These are phyloP conservation scores for Bellardia pandia DNA, from an alignment of 2,888 invertebrate genomes.

Conservation along the genomic window DNA sequence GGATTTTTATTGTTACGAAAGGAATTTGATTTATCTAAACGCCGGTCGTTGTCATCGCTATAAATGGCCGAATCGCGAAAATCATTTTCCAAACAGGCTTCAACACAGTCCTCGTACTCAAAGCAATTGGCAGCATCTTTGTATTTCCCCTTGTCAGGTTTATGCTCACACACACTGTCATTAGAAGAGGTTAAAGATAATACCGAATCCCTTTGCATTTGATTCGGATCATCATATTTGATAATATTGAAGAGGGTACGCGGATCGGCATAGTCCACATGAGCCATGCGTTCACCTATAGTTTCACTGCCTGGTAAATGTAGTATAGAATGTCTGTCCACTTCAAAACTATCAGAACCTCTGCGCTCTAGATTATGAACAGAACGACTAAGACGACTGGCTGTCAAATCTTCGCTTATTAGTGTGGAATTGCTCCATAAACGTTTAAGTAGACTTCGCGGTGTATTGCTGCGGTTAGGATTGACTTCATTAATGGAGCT, in stretches of 20 bases:
- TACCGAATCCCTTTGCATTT: slow-evolving; percentile 82
- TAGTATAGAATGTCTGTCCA: slow-evolving; percentile 84
- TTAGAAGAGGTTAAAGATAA: slow-evolving; percentile 84
- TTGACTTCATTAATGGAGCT: slow-evolving; percentile 72
- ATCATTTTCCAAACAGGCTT: slow-evolving; percentile 88
- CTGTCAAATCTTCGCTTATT: slow-evolving; percentile 67
- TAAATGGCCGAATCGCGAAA: slow-evolving; percentile 94
- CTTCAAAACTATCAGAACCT: slow-evolving; percentile 82
- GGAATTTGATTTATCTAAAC: slow-evolving; percentile 79
- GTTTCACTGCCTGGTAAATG: slow-evolving; percentile 92
- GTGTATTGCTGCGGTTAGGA: slow-evolving; percentile 76
- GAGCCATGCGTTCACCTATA: slow-evolving; percentile 94
- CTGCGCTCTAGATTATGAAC: slow-evolving; percentile 78
- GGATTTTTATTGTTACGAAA: slow-evolving; percentile 77
- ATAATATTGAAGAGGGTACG: slow-evolving; percentile 86
- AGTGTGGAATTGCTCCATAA: slow-evolving; percentile 76
- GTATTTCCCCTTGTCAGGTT: slow-evolving; percentile 55
- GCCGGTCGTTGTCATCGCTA: slow-evolving; percentile 87
- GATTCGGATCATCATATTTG: slow-evolving; percentile 78
- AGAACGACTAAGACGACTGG: slow-evolving; percentile 72
- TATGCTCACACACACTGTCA: slow-evolving; percentile 82
- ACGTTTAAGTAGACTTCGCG: slow-evolving; percentile 81
- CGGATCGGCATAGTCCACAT: slow-evolving; percentile 94
- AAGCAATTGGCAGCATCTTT: slow-evolving; percentile 85
- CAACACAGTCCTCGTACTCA: slow-evolving; percentile 90